Conservation (phyloP, 2,113 vertebrate genomes). For the Cranoglanis bouderius region DNA sequence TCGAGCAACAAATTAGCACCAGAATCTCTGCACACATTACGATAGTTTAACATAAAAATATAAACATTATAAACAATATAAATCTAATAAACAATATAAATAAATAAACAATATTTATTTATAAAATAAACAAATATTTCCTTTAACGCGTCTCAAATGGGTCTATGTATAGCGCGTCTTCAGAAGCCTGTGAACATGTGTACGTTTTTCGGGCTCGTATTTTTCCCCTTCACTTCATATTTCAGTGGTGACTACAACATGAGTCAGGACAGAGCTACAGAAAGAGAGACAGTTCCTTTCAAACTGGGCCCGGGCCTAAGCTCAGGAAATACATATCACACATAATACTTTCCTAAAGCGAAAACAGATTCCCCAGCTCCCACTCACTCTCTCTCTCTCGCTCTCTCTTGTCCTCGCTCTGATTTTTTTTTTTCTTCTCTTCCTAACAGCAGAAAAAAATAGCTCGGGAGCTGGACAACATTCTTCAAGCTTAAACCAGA, state of each 20-base stretch:
- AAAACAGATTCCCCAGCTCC: slow-evolving; percentile 72
- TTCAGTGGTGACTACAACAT: slow-evolving; percentile 65
- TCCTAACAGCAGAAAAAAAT: slow-evolving; percentile 22
- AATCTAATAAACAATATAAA: not conserved
- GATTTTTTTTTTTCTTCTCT: slow-evolving; percentile 19
- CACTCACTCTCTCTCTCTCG: slow-evolving; percentile 35
- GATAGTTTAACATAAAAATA: not conserved
- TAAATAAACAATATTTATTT: not conserved
- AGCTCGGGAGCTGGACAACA: slow-evolving; percentile 53
- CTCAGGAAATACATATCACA: slow-evolving; percentile 77
- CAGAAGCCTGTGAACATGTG: slow-evolving; percentile 38
- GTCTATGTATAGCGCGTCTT: slow-evolving; percentile 25
- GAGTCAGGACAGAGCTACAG: slow-evolving; percentile 64
- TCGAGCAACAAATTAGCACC: not conserved
- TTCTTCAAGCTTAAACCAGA: slow-evolving; percentile 58
- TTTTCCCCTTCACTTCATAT: slow-evolving; percentile 61
- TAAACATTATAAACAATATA: not conserved
- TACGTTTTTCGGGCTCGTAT: slow-evolving; percentile 37
- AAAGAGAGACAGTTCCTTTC: slow-evolving; percentile 62
- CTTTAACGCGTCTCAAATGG: not conserved
- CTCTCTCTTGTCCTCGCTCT: slow-evolving; percentile 20
- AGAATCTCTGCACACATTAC: not conserved
- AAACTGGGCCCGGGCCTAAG: slow-evolving; percentile 65
- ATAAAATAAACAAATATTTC: too few relatives aligned
- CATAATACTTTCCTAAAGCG: slow-evolving; percentile 79